phyloP scores from a whole-genome alignment of 1,140 invertebrate genomes.

The Cotesia glomerata region DNA sequence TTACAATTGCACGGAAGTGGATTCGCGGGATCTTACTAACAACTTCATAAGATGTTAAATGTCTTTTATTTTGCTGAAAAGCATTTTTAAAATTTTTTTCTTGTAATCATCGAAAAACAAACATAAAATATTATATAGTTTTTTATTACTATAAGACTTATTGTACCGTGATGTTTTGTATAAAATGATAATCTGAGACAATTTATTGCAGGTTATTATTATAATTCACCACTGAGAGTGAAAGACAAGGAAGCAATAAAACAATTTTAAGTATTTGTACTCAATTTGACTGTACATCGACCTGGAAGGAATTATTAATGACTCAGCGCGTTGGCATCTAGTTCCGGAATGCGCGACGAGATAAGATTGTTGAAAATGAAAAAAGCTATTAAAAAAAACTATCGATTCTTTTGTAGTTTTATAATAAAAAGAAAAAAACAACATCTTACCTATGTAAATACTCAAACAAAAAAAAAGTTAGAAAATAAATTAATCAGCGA shows the following conservation, averaged over 20 bases:
- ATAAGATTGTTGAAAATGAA: background rate
- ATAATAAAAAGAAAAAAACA: background rate
- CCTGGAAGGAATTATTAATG: slow-evolving; percentile 27
- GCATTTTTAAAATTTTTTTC: background rate
- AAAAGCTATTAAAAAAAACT: background rate
- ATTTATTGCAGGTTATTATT: background rate
- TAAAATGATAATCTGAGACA: background rate
- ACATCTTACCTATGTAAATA: no score
- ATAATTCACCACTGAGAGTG: background rate
- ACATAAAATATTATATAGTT: background rate
- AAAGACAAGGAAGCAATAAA: background rate
- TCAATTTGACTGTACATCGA: slow-evolving; percentile 22
- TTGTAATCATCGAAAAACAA: background rate
- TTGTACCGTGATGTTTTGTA: background rate
- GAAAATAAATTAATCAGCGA: no score
- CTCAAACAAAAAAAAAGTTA: no score
- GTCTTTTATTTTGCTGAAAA: background rate
- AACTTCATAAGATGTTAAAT: background rate
- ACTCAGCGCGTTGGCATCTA: slow-evolving; percentile 4
- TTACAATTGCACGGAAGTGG: background rate
- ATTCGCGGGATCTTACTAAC: no score
- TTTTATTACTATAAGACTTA: background rate
- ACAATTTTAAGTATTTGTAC: slow-evolving; percentile 18
- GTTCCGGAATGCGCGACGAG: background rate
- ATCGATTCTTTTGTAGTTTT: background rate